These are phyloP conservation scores for Parambassis ranga DNA, from an alignment of 2,797 vertebrate genomes.

Conservation along the genomic window DNA sequence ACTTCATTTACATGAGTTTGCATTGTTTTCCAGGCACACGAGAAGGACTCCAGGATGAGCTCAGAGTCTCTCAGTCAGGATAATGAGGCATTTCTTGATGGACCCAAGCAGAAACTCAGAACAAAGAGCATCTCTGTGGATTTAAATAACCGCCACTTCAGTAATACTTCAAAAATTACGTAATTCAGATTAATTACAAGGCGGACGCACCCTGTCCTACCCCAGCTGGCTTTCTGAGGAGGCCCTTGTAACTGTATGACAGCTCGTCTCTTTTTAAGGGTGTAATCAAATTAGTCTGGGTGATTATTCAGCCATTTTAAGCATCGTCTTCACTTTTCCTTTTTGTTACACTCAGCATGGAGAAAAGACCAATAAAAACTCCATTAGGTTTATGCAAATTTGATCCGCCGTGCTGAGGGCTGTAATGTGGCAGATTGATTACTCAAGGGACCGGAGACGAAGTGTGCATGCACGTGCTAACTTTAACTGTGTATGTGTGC, in stretches of 20 bases:
- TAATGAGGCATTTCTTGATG: conserved; percentile 24
- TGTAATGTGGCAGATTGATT: conserved; percentile 72
- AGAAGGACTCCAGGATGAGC: conserved; percentile 3
- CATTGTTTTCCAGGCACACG: conserved; percentile 27
- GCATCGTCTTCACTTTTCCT: conserved; percentile 47
- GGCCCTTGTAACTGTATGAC: conserved; percentile 61
- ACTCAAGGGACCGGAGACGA: conserved; percentile 64
- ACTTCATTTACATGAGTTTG: conserved; percentile 54
- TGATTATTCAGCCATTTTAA: conserved; percentile 72
- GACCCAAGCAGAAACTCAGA: conserved; percentile 16
- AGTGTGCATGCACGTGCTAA: conserved; percentile 63
- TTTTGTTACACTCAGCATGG: conserved; percentile 54
- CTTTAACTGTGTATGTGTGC: conserved; percentile 34
- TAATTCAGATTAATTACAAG: conserved; percentile 72
- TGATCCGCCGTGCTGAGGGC: conserved; percentile 51
- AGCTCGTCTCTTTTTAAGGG: conserved; percentile 61
- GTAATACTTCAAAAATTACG: conserved; percentile 50
- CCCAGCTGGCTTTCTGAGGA: conserved; percentile 60
- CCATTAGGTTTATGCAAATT: conserved; percentile 83
- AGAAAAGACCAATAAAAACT: conserved; percentile 76
- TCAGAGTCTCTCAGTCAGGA: neutral
- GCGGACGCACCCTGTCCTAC: conserved; percentile 28
- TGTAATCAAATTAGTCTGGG: conserved; percentile 76
- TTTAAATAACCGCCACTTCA: conserved; percentile 41
- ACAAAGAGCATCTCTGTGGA: conserved; percentile 53